These are phyloP conservation scores for Stenodera caucasica DNA, from an alignment of 2,888 invertebrate genomes.

Conservation along the genomic window DNA sequence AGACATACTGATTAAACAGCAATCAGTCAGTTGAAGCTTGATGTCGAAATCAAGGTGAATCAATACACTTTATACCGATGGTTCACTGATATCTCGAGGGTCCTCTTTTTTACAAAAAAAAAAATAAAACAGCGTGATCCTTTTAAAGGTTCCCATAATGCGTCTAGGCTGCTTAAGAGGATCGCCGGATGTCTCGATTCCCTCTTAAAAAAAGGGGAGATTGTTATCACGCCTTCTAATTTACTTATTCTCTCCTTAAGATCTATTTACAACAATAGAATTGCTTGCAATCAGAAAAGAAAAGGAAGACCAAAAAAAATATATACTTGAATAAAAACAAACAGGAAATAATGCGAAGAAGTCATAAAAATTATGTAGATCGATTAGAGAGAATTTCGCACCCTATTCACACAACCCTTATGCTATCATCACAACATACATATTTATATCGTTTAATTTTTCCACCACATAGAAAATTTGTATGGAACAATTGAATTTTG, in stretches of 20 bases:
- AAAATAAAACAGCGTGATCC: constrained; percentile 52
- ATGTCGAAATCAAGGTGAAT: constrained; percentile 38
- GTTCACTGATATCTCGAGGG: constrained; percentile 51
- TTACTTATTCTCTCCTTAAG: constrained; percentile 77
- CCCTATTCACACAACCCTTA: not conserved
- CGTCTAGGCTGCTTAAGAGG: constrained; percentile 42
- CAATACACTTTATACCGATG: constrained; percentile 43
- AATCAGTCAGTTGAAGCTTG: constrained; percentile 50
- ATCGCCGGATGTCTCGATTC: constrained; percentile 48
- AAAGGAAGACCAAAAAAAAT: constrained; percentile 11
- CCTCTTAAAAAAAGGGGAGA: constrained; percentile 63
- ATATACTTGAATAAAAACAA: not conserved
- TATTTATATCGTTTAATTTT: constrained; percentile 3
- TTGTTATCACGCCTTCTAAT: constrained; percentile 79
- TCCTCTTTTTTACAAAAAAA: constrained; percentile 47
- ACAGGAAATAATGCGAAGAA: not conserved
- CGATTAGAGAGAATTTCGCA: not conserved
- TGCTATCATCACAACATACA: not conserved
- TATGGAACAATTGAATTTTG: not conserved
- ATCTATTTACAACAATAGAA: constrained; percentile 68
- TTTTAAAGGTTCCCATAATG: constrained; percentile 46
- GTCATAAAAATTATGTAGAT: constrained; percentile 6
- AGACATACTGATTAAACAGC: constrained; percentile 54
- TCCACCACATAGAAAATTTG: not conserved
- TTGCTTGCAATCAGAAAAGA: constrained; percentile 49